phyloP scores from a whole-genome alignment of 2,113 vertebrate species.

The Toxotes chatareus region DNA sequence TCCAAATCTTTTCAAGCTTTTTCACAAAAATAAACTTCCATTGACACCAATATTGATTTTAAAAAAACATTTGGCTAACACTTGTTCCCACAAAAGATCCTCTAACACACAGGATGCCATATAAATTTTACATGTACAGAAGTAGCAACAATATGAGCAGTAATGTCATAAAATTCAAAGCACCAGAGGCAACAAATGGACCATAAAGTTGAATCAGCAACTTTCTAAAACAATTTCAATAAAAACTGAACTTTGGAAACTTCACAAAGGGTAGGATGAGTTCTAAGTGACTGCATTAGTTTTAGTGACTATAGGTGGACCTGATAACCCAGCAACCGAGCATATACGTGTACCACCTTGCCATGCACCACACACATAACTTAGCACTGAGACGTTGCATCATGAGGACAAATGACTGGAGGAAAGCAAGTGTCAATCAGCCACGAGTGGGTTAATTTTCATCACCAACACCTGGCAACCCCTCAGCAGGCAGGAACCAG shows the following conservation, averaged over 20 bases:
- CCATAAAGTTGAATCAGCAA: not conserved
- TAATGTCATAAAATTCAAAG: not conserved
- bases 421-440: constrained; percentile 38
- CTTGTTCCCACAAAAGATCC: not conserved
- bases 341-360: not conserved
- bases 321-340: not conserved
- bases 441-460: constrained; percentile 63
- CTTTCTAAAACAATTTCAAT: not conserved
- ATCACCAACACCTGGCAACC: constrained; percentile 78
- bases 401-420: constrained; percentile 10
- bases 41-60: not conserved
- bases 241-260: not conserved
- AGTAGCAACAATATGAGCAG: not conserved
- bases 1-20: not conserved
- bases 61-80: not conserved
- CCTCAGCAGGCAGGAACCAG: constrained; percentile 64
- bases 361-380: not conserved
- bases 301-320: not conserved
- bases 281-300: not conserved
- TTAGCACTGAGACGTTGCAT: constrained; percentile 1
- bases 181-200: not conserved
- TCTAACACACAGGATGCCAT: not conserved
- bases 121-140: not conserved
- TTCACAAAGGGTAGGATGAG: not conserved
- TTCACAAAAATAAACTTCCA: not conserved